These are phyloP conservation scores for Phalacrocorax brasilianus DNA, from an alignment of 2,113 vertebrate genomes.

Conservation along the genomic window DNA sequence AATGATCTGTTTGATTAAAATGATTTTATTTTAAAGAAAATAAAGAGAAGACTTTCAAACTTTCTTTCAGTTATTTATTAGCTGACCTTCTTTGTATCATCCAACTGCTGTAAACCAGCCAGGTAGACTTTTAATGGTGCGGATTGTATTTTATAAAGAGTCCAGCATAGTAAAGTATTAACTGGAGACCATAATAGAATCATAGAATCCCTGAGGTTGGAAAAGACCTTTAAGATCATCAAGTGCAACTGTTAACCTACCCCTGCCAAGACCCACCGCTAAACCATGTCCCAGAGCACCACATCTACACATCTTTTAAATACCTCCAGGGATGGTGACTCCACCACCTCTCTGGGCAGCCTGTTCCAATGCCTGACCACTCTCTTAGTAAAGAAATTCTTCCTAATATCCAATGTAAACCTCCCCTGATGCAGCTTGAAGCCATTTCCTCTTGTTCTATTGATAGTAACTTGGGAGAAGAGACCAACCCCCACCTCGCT, in stretches of 20 bases:
- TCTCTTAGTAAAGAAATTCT: too few species aligned
- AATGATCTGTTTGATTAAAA: neutral
- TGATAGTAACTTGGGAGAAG: too few species aligned
- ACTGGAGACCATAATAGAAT: neutral
- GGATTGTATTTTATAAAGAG: conserved; percentile 15
- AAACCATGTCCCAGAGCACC: neutral
- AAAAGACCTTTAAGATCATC: neutral
- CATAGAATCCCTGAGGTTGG: neutral
- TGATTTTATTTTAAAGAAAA: neutral
- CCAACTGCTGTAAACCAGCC: neutral
- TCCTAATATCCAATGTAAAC: too few species aligned
- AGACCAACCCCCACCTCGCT: too few species aligned
- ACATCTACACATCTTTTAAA: too few species aligned
- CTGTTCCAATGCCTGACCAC: too few species aligned
- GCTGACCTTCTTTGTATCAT: neutral
- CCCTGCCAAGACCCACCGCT: neutral
- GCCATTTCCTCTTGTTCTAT: too few species aligned
- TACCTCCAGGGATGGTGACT: too few species aligned
- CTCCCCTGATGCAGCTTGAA: too few species aligned
- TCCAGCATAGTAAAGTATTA: neutral
- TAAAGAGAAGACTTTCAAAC: neutral
- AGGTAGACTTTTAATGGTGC: neutral
- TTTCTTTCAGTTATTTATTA: neutral
- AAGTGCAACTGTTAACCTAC: neutral
- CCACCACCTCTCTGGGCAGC: too few species aligned